phyloP scores from a whole-genome alignment of 1,140 invertebrate species.

The Diorhabda sublineata region DNA sequence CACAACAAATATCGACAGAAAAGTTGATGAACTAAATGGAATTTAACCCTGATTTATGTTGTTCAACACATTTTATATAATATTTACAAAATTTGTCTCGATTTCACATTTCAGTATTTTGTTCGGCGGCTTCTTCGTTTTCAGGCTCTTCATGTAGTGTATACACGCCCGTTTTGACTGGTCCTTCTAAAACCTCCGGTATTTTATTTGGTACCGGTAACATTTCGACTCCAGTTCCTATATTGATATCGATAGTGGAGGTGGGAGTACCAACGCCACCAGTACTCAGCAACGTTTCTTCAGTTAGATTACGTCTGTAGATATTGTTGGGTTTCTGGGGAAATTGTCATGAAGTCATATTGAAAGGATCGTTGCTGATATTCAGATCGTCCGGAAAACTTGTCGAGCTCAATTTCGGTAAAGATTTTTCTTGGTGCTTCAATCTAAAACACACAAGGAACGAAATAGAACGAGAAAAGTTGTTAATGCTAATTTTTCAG shows the following conservation, averaged over 20 bases:
- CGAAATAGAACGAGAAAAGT: too few relatives aligned
- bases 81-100: background rate
- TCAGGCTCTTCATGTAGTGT: slow-evolving; percentile 63
- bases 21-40: too few relatives aligned
- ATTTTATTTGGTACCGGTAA: slow-evolving; percentile 41
- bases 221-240: slow-evolving; percentile 39
- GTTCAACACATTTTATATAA: too few relatives aligned
- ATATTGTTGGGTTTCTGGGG: slow-evolving; percentile 46
- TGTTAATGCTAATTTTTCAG: too few relatives aligned
- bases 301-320: slow-evolving; percentile 61
- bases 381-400: slow-evolving; percentile 54
- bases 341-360: slow-evolving; percentile 64
- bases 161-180: slow-evolving; percentile 54
- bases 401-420: slow-evolving; percentile 48
- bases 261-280: slow-evolving; percentile 56
- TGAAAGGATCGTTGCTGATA: slow-evolving; percentile 53
- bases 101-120: slow-evolving; percentile 1
- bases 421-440: slow-evolving; percentile 52
- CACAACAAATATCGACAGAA: too few relatives aligned
- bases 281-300: slow-evolving; percentile 57
- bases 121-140: slow-evolving; percentile 50
- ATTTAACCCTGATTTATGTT: too few relatives aligned
- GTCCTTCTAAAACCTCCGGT: slow-evolving; percentile 46
- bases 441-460: slow-evolving; percentile 40
- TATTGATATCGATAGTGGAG: slow-evolving; percentile 47